Conservation (phyloP, 2,888 invertebrate species). For the Escarpia spicata region DNA sequence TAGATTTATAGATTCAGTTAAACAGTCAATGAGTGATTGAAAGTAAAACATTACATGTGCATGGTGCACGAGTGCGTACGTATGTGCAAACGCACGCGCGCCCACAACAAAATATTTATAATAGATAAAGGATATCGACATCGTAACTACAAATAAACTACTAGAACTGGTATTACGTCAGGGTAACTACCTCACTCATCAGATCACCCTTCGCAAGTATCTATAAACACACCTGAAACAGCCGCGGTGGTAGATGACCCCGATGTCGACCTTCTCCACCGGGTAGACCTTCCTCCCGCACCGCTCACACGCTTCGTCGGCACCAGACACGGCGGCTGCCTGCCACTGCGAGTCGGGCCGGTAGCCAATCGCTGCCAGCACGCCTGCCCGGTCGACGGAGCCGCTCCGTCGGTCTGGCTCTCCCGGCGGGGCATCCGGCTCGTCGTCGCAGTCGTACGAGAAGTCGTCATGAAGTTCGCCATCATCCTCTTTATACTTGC, state of each 20-base stretch:
- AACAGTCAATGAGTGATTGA: too few relatives aligned
- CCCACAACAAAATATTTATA: too few relatives aligned
- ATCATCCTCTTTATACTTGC: background rate
- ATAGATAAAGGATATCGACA: too few relatives aligned
- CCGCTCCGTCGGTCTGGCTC: background rate
- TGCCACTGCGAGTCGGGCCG: constrained; percentile 63
- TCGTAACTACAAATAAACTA: too few relatives aligned
- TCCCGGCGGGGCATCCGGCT: background rate
- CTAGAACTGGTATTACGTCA: too few relatives aligned
- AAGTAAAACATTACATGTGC: too few relatives aligned
- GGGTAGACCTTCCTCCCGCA: constrained; percentile 44
- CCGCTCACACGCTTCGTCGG: background rate
- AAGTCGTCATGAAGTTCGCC: background rate
- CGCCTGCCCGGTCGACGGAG: background rate
- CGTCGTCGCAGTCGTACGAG: background rate
- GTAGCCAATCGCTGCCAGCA: constrained; percentile 59
- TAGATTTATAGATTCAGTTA: too few relatives aligned
- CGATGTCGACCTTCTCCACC: constrained; percentile 50
- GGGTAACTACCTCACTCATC: background rate
- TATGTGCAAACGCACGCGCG: too few relatives aligned
- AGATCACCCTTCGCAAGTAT: background rate
- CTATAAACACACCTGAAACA: constrained; percentile 54
- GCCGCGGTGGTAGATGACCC: constrained; percentile 58
- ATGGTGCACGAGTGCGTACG: too few relatives aligned
- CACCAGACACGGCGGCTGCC: constrained; percentile 48